These are phyloP conservation scores for Tragelaphus buxtoni DNA, from an alignment of 2,113 vertebrate species.

Conservation along the genomic window DNA sequence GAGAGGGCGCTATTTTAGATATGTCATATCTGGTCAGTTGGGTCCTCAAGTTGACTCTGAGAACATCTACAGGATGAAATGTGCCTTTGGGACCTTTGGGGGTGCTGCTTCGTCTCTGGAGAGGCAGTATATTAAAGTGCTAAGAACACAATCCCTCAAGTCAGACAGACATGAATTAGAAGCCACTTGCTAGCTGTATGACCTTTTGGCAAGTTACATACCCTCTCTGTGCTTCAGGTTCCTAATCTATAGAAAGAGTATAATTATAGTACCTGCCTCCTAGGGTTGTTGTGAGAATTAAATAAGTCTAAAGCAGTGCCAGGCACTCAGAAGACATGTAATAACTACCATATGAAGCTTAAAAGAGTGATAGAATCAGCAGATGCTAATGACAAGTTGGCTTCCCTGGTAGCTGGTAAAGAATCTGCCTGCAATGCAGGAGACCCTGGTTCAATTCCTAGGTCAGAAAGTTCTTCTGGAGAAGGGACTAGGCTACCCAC, in stretches of 20 bases:
- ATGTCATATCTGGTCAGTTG: background rate
- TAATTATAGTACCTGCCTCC: background rate
- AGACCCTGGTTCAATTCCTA: background rate
- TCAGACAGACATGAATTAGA: background rate
- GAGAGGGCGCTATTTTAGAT: background rate
- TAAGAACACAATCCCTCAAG: background rate
- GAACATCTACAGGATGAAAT: background rate
- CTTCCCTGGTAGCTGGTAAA: background rate
- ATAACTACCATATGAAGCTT: background rate
- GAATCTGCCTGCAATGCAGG: background rate
- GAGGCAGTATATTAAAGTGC: background rate
- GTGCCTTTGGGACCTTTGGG: background rate
- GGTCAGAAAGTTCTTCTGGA: background rate
- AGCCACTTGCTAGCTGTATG: background rate
- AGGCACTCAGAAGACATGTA: background rate
- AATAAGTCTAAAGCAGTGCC: background rate
- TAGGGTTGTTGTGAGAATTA: background rate
- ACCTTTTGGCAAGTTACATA: background rate
- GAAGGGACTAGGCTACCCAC: background rate
- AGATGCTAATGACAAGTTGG: background rate
- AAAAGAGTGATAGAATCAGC: background rate
- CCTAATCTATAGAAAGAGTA: background rate
- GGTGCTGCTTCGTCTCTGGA: background rate
- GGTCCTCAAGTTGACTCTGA: background rate
- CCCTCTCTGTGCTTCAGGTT: background rate